Base-by-base conservation (phyloP, 2,113 vertebrate genomes). In the Telmatochromis bifrenatus region DNA sequence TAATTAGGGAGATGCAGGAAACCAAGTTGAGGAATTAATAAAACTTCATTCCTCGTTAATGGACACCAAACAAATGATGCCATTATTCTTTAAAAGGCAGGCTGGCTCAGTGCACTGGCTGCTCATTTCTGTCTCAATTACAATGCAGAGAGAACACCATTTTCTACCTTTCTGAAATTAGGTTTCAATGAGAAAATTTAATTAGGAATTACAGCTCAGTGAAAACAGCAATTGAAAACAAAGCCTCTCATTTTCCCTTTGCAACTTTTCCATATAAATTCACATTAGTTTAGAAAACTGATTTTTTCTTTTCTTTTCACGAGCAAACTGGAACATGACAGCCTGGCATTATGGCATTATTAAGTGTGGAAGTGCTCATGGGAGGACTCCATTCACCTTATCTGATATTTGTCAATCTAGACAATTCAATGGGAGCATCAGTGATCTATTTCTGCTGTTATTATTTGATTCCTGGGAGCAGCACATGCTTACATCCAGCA, bases 11-110 rank as follows among this genome's bases (percentile, higher is more conserved):
- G 94, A 96, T 94, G 92, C 92, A 96, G 96, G 96, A 97, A 97
- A 97, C 77, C 93, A 97, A 97, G 95, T 92, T 96, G 88, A 95
- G 93, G 95, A 97, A 98, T 97, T 97, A 97, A 97, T 96, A 97
- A 97, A 96, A 90, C 85, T 94, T 94, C 89, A 89, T 96, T 97
- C 75, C 87, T 96, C 90, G 93, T 96, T 97, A 97, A 97, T 97
- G 93, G 95, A 95, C 91, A 96, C 94, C 94, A 94, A 97, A 96
- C 93, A 97, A 97, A 97, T 96, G 94, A 96, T 86, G 81, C 87
- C 77, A 96, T 96, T 97, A 95, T 93, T 94, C 93, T 93, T 95
- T 89, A 92, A 92, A 94, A 95, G 93, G 91, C 93, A 89, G 94
- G 26, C 86, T 54, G 81, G 73, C 91, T 92, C 94, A 89, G 92